Evolutionary conservation across 2,113 vertebrate species (phyloP), one percentile per base, ranked within the genome.

Genomic region (Malurus elegans): DNA sequence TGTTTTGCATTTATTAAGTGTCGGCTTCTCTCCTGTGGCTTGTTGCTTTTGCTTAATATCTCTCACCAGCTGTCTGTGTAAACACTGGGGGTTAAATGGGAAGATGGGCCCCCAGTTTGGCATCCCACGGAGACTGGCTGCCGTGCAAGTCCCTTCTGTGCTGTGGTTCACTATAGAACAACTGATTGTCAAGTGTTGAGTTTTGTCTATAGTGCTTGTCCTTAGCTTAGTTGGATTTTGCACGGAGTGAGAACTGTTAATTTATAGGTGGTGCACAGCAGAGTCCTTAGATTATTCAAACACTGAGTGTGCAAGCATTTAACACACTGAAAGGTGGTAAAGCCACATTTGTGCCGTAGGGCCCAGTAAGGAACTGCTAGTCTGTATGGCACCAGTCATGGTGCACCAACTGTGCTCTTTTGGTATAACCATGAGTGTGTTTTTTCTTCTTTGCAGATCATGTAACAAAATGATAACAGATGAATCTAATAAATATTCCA

Each of bases 21-120:
- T 73, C 78, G 95, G 93, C 85, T 93, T 66, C 67, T 96, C 62
- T 97, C 84, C 31, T 88, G 57, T 67, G 73, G 88, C 54, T 76
- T 5, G 7, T 20, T 76, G 31, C 36, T 94, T 95, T 92, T 67
- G 58, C 75, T 71, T n/a, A 40, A 38, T 58, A 14, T 66, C 57
- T 76, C 53, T 53, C 36, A 54, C n/a, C 57, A 42, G 72, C 70
- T 85, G 36, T 48, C 56, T 73, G 48, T 54, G n/a, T 87, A 86
- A 86, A 88, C 44, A n/a, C 34, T n/a, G 66, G 67, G 45, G 36
- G 38, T 79, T 93, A 87, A 74, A 65, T 62, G 81, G 56, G 88
- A 75, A 70, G 62, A 66, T 66, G 70, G 54, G 66, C 53, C 56
- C 87, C 20, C 31, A 62, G 7, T 76, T 36, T n/a, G 65, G 57